phyloP scores from a whole-genome alignment of 2,113 vertebrate species.

The Ascaphus truei region DNA sequence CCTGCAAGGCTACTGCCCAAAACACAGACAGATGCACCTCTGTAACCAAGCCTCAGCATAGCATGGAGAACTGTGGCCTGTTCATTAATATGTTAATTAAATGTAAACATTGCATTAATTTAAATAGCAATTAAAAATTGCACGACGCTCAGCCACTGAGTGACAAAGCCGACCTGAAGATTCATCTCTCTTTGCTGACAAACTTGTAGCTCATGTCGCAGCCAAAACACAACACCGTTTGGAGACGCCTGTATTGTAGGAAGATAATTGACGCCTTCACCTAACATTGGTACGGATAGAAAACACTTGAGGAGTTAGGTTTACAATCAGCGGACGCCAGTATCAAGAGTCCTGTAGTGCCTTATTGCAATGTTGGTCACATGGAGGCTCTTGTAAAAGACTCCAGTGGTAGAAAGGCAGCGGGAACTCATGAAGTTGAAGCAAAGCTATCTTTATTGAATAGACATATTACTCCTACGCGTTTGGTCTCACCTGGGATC shows the following conservation, averaged over 20 bases:
- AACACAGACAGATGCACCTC: not conserved
- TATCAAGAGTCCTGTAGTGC: too few species aligned
- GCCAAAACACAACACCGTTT: not conserved
- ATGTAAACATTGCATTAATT: conserved; percentile 26
- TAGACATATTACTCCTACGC: too few species aligned
- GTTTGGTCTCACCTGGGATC: too few species aligned
- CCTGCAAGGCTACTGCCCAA: not conserved
- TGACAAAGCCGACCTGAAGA: conserved; percentile 15
- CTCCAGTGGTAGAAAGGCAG: too few species aligned
- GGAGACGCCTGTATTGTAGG: too few species aligned
- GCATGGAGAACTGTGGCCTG: not conserved
- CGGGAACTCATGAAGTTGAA: too few species aligned
- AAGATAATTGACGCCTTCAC: not conserved
- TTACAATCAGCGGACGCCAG: not conserved
- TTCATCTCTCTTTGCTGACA: too few species aligned
- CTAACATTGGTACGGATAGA: too few species aligned
- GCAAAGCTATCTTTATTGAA: too few species aligned
- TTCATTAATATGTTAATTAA: conserved; percentile 33
- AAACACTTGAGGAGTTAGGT: not conserved
- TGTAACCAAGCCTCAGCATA: not conserved
- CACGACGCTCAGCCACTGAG: not conserved
- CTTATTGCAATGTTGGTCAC: too few species aligned
- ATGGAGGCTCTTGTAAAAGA: too few species aligned
- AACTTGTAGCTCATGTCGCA: not conserved
- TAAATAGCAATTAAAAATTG: conserved; percentile 29